Evolutionary conservation across 2,113 vertebrate species (phyloP).

Genomic region (Eptesicus fuscus): DNA sequence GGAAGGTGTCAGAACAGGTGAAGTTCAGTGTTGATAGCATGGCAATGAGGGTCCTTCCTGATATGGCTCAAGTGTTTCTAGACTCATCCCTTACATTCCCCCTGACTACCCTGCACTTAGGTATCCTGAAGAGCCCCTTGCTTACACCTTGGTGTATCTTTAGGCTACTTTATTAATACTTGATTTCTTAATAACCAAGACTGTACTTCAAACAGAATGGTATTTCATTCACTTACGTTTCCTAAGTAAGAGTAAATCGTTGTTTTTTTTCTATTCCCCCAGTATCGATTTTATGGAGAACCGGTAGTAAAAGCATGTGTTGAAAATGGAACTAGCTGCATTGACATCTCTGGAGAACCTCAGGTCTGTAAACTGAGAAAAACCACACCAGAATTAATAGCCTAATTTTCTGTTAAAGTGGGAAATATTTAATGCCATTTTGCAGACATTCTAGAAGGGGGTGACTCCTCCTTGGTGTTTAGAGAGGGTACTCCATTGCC

Average conservation of each 20-base stretch:
- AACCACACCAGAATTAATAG: background rate
- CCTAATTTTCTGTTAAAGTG: background rate
- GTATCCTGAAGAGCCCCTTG: background rate
- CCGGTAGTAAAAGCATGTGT: constrained; percentile 93
- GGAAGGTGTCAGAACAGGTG: background rate
- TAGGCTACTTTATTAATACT: background rate
- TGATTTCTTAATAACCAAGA: background rate
- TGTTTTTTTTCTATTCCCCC: constrained; percentile 45
- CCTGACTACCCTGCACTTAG: background rate
- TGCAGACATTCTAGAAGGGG: background rate
- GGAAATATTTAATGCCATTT: background rate
- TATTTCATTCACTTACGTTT: background rate
- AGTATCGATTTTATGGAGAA: constrained; percentile 97
- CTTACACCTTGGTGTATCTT: background rate
- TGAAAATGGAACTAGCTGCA: constrained; percentile 93
- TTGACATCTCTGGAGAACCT: constrained; percentile 95
- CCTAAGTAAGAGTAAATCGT: background rate
- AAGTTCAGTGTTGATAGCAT: background rate
- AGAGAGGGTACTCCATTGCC: background rate
- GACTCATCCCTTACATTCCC: background rate
- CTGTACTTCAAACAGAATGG: background rate
- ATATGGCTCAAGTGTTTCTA: background rate
- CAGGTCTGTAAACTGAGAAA: constrained; percentile 84
- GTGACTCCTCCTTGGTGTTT: background rate
- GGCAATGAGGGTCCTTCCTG: background rate